phyloP scores from a whole-genome alignment of 2,888 invertebrate species.

The Lasioglossum morio region DNA sequence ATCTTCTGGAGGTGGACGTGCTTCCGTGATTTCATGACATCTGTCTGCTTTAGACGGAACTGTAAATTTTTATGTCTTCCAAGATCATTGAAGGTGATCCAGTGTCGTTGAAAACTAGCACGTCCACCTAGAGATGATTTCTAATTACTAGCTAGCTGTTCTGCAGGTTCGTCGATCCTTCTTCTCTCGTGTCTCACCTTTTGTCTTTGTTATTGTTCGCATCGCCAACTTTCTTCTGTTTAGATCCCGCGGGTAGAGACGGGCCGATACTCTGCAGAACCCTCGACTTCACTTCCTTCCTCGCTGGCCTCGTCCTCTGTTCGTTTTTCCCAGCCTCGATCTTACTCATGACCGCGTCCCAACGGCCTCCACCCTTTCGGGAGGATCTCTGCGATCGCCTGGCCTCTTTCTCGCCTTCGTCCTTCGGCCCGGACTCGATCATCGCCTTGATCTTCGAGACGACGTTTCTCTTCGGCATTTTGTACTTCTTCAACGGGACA shows the following conservation, averaged over 20 bases:
- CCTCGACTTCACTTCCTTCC: conserved; percentile 95
- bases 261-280: conserved; percentile 85
- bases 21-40: neutral
- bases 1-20: neutral
- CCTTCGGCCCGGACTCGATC: conserved; percentile 87
- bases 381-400: conserved; percentile 86
- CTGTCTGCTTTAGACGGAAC: too few species aligned
- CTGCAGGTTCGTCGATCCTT: neutral
- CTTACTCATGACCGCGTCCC: conserved; percentile 94
- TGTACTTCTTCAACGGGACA: conserved; percentile 88
- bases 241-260: conserved; percentile 71
- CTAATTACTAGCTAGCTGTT: neutral
- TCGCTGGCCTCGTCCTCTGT: conserved; percentile 89
- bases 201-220: conserved; percentile 79
- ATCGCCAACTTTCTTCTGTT: conserved; percentile 75
- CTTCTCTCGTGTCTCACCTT: conserved; percentile 68
- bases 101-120: neutral
- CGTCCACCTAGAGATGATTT: neutral
- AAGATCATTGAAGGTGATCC: neutral
- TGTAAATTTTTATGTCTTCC: neutral
- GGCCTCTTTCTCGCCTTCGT: conserved; percentile 86
- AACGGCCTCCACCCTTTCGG: conserved; percentile 89
- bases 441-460: conserved; percentile 91
- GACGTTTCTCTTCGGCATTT: conserved; percentile 92
- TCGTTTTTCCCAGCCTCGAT: conserved; percentile 90